These are phyloP conservation scores for Drosophila infuscata DNA, from an alignment of 2,888 invertebrate species.

Conservation along the genomic window DNA sequence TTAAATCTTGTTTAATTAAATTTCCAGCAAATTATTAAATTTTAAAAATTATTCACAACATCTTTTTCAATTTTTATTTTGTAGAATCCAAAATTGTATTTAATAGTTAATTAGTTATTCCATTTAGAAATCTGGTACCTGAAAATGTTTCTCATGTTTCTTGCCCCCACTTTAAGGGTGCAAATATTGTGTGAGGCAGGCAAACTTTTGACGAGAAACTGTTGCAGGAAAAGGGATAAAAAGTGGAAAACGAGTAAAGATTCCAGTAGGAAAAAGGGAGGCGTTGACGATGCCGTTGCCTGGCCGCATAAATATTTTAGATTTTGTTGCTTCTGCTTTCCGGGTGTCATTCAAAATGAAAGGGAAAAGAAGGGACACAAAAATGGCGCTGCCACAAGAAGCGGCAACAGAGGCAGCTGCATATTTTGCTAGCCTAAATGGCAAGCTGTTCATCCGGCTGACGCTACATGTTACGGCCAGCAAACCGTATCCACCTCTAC, in stretches of 20 bases:
- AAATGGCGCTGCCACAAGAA: slow-evolving; percentile 11
- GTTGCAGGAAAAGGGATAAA: slow-evolving; percentile 12
- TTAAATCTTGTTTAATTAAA: not conserved
- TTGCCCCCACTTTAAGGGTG: not conserved
- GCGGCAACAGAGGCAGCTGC: slow-evolving; percentile 48
- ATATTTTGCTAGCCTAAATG: slow-evolving; percentile 71
- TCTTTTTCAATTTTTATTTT: not conserved
- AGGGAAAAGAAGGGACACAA: not conserved
- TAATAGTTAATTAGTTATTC: slow-evolving; percentile 10
- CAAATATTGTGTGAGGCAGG: slow-evolving; percentile 23
- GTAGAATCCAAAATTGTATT: slow-evolving; percentile 10
- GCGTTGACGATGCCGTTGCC: slow-evolving; percentile 45
- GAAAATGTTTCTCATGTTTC: slow-evolving; percentile 6
- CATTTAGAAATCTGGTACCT: slow-evolving; percentile 15
- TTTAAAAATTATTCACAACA: not conserved
- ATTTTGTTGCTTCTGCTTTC: slow-evolving; percentile 44
- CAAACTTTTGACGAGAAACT: slow-evolving; percentile 66
- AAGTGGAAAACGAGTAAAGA: not conserved
- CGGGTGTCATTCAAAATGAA: slow-evolving; percentile 20
- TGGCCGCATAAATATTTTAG: slow-evolving; percentile 78
- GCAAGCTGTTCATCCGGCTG: slow-evolving; percentile 76
- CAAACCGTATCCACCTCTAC: not conserved
- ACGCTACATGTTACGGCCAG: slow-evolving; percentile 56
- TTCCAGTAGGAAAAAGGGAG: not conserved
- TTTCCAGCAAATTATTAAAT: not conserved